phyloP scores from a whole-genome alignment of 2,888 invertebrate species.

The Nycteola revayana region DNA sequence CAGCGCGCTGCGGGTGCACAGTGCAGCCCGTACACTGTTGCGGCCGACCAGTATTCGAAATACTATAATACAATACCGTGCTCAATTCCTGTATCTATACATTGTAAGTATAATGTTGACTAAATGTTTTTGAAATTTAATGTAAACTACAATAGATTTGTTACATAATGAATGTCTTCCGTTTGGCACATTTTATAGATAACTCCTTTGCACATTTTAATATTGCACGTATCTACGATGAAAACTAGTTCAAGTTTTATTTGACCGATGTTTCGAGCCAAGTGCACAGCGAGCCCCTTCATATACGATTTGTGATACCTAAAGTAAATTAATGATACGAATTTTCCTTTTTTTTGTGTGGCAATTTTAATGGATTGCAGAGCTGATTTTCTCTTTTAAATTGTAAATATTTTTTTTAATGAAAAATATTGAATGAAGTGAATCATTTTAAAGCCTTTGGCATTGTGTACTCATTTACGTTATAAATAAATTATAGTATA shows the following conservation, averaged over 20 bases:
- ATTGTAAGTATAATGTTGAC: constrained; percentile 74
- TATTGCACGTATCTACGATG: constrained; percentile 54
- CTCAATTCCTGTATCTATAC: constrained; percentile 78
- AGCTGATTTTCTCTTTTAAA: constrained; percentile 73
- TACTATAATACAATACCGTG: constrained; percentile 62
- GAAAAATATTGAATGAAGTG: constrained; percentile 75
- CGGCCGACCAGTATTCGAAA: constrained; percentile 62
- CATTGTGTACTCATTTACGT: constrained; percentile 83
- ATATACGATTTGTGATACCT: constrained; percentile 74
- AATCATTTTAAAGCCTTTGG: constrained; percentile 80
- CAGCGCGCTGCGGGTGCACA: constrained; percentile 3
- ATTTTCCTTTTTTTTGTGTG: constrained; percentile 59
- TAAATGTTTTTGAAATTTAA: constrained; percentile 66
- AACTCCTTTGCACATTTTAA: constrained; percentile 73
- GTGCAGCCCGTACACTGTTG: constrained; percentile 21
- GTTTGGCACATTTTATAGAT: constrained; percentile 77
- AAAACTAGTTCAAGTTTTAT: constrained; percentile 43
- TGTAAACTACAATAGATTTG: constrained; percentile 91
- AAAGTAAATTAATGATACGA: constrained; percentile 54
- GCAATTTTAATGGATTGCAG: constrained; percentile 68
- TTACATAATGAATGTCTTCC: constrained; percentile 89
- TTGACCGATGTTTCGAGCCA: constrained; percentile 49
- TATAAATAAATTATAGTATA: constrained; percentile 82
- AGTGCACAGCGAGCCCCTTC: constrained; percentile 74
- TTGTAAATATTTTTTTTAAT: constrained; percentile 79